Percentiles rank a stretch among this genome's conserved stretches.
phyloP scores from a whole-genome alignment of 1,140 invertebrate genomes.

The Oreohelix idahoensis region DNA sequence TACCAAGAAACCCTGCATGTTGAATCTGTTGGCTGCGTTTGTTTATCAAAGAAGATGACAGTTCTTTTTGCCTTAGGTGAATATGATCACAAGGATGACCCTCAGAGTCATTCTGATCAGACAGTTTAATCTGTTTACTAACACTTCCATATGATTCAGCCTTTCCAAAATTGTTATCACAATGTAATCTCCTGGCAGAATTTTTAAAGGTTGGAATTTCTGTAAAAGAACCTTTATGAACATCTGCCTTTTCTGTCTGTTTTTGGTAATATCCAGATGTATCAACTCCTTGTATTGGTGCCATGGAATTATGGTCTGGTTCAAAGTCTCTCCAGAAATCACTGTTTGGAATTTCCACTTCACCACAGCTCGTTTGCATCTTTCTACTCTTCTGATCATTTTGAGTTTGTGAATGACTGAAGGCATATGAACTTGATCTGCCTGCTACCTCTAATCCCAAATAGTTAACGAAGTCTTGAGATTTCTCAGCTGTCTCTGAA shows the following conservation, averaged over 20 bases:
- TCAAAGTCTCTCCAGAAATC: slow-evolving; percentile 58
- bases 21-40: not conserved
- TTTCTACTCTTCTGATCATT: not conserved
- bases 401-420: not conserved
- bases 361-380: not conserved
- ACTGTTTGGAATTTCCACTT: slow-evolving; percentile 48
- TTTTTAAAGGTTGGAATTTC: not conserved
- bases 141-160: not conserved
- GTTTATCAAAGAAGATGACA: not conserved
- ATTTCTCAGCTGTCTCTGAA: not conserved
- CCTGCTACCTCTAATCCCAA: not conserved
- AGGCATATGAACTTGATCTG: not conserved
- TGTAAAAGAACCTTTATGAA: not conserved
- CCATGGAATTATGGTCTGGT: not conserved
- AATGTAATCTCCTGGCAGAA: slow-evolving; percentile 6
- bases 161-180: not conserved
- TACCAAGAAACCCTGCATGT: not conserved
- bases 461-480: not conserved
- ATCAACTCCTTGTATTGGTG: not conserved
- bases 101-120: not conserved
- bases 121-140: not conserved
- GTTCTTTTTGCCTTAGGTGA: not conserved
- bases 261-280: not conserved
- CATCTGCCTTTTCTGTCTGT: not conserved
- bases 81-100: not conserved